These are phyloP conservation scores for Epinotia nisella DNA, from an alignment of 2,888 invertebrate genomes.

Conservation along the genomic window DNA sequence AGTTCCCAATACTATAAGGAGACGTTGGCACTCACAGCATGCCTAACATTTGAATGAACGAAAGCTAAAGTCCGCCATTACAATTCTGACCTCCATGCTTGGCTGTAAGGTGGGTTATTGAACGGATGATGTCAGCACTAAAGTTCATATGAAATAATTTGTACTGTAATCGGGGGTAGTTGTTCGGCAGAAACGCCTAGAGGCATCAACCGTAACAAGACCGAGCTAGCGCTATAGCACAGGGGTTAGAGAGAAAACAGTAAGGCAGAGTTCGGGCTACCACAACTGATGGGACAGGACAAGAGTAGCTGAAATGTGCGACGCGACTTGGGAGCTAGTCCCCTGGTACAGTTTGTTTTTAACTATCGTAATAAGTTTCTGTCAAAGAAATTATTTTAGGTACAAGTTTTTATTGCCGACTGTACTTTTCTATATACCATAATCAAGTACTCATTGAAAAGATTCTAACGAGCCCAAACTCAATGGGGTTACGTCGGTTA, in stretches of 20 bases:
- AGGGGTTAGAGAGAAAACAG: constrained; percentile 12
- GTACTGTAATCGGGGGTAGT: constrained; percentile 6
- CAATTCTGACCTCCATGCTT: no score
- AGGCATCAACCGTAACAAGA: constrained; percentile 22
- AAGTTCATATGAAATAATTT: constrained; percentile 1
- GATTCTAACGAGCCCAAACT: no score
- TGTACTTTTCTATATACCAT: no score
- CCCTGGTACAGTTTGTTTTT: no score
- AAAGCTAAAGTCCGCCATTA: not conserved
- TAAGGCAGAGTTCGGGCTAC: not conserved
- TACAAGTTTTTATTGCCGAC: no score
- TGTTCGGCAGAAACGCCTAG: constrained; percentile 24
- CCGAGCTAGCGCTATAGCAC: constrained; percentile 12
- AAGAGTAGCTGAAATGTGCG: no score
- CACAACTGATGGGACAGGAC: no score
- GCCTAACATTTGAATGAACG: not conserved
- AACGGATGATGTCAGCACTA: not conserved
- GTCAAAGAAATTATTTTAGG: no score
- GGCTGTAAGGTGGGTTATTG: not conserved
- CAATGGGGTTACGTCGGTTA: no score
- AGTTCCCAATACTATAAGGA: not conserved
- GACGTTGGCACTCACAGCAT: constrained; percentile 13
- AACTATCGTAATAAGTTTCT: no score
- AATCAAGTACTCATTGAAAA: no score
- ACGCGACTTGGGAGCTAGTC: no score